phyloP scores from a whole-genome alignment of 2,113 vertebrate species.

The Colaptes auratus region DNA sequence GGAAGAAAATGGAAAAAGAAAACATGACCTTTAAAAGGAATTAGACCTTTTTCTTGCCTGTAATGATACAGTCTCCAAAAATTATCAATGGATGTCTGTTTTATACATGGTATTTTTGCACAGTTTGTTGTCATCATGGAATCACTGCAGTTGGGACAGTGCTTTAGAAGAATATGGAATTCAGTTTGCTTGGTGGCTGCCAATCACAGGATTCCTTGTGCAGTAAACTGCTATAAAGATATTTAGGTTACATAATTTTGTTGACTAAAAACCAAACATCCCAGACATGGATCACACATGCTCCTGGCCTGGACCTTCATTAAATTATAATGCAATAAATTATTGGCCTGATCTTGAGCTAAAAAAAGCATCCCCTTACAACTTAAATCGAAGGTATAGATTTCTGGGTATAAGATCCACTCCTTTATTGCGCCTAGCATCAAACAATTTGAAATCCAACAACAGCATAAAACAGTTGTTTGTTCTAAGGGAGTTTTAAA shows the following conservation, averaged over 20 bases:
- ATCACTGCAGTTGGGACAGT: neutral
- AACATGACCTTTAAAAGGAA: neutral
- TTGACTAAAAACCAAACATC: neutral
- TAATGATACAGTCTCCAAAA: neutral
- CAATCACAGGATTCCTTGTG: neutral
- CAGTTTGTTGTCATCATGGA: neutral
- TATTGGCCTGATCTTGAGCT: neutral
- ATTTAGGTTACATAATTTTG: neutral
- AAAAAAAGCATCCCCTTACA: neutral
- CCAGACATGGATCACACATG: neutral
- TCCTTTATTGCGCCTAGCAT: neutral
- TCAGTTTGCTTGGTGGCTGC: neutral
- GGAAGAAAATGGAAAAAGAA: constrained; percentile 22
- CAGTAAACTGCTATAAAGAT: neutral
- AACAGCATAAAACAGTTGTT: fast-evolving
- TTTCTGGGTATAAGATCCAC: neutral
- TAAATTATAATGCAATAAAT: neutral
- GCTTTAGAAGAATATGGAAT: neutral
- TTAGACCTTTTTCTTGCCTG: neutral
- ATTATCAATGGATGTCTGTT: neutral
- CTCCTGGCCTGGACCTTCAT: neutral
- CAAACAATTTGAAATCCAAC: neutral
- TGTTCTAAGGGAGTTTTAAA: neutral
- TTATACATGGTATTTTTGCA: neutral
- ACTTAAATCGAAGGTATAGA: neutral